phyloP scores from a whole-genome alignment of 2,888 invertebrate genomes.

The Melikaiella ostensackeni region DNA sequence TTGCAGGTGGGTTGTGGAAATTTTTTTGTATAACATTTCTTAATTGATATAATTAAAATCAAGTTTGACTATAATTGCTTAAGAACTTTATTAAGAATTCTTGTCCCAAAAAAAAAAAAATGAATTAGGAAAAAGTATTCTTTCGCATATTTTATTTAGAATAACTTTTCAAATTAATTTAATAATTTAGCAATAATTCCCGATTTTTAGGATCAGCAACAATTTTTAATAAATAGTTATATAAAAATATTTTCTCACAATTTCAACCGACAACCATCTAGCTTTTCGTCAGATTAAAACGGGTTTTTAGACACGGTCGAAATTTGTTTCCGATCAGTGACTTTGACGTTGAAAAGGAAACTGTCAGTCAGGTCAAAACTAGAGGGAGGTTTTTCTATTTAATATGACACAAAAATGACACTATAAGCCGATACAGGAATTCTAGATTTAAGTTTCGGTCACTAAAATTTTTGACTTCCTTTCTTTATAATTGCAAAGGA shows the following conservation, averaged over 20 bases:
- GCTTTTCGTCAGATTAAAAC: background rate
- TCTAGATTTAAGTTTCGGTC: background rate
- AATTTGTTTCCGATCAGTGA: constrained; percentile 1
- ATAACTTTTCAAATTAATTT: background rate
- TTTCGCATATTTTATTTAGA: background rate
- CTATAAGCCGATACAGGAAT: constrained; percentile 3
- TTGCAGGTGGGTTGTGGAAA: no score
- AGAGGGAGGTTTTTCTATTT: constrained; percentile 12
- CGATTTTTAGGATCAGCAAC: no score
- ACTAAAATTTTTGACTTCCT: background rate
- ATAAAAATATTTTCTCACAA: background rate
- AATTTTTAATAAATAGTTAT: no score
- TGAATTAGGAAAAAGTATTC: no score
- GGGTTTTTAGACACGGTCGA: background rate
- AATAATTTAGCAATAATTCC: no score
- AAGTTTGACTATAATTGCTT: no score
- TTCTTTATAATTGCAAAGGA: background rate
- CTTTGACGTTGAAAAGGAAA: constrained; percentile 52
- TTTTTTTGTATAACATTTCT: no score
- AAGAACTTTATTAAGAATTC: no score
- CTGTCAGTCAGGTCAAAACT: constrained; percentile 49
- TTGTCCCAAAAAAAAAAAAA: no score
- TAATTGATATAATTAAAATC: no score
- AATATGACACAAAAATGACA: constrained; percentile 27
- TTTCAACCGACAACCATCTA: constrained; percentile 8